Base-by-base conservation (phyloP, 2,113 vertebrate genomes). In the Leucoraja erinaceus region DNA sequence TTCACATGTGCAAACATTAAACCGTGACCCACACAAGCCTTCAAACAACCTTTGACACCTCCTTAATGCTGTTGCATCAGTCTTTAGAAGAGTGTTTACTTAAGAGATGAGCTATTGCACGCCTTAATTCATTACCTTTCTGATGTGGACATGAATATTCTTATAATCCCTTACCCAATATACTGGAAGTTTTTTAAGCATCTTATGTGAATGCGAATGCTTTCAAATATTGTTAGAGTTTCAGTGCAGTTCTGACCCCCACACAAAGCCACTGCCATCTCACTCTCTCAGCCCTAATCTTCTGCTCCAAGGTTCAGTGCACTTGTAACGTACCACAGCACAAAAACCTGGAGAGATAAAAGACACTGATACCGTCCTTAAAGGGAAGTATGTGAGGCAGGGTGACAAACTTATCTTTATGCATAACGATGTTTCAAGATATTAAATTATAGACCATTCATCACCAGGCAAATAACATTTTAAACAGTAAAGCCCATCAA, bases 71-170 rank as follows among this genome's bases (percentile, higher is more conserved):
- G 25, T 96, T 95, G 96, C 95, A 97, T 70, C 33, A 91, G 66
- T 74, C 90, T 47, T 97, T 98, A 97, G 97, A 93, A 90, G 93
- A 9, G 61, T 98, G 97, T 99, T 99, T 98, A 97, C 98, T 95
- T 96, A 98, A 98, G 96, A 98, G 98, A 98, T 99, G 97, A 99
- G 96, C 97, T 95, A 95, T 95, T 96, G 97, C 97, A 97, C 96
- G 97, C 96, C 96, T 96, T 96, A 95, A 97, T 97, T 98, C 97
- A 97, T 96, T 97, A 96, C 94, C 94, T 94, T 94, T 97, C 97
- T 97, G 97, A 97, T 97, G 96, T 96, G 95, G 95, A 97, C 97
- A 98, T 99, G 98, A 99, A 98, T 98, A 98, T 98, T 98, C 97
- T 96, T 96, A 97, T 98, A 98, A 99, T 98, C 98, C 97, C 94